Base-by-base conservation (phyloP, 2,797 vertebrate genomes). In the Paguma larvata region DNA sequence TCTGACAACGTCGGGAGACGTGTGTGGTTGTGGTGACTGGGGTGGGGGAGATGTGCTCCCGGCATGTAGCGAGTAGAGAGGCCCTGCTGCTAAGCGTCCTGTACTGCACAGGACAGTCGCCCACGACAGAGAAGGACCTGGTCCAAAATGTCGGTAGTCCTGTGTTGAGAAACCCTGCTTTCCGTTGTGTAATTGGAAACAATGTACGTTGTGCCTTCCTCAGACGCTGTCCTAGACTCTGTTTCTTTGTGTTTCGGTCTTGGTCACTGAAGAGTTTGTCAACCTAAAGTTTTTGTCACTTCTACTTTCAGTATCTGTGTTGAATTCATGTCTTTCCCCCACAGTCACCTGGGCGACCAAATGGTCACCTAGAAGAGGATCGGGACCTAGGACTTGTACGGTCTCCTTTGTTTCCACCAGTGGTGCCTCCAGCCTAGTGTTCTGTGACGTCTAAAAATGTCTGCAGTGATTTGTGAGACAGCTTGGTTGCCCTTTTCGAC, bases 281-380 rank as follows among this genome's bases (percentile, higher is more conserved):
- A 90, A 25, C 38, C 34, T 92, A 84, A 46, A 90, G 34, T 83
- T 95, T 97, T 86, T 27, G 68, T 89, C 12, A 51, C n/a, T 70
- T 78, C 67, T 85, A 0, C 68, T 96, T 94, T 73, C 80, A 85
- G 0, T 53, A 10, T 73, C 62, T 2, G 0, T 56, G 41, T 93
- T 38, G 79, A 83, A 70, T 89, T 94, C 48, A 8, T 73, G 4
- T 53, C 32, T 87, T 85, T 67, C 41, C 51, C 51, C 32, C n/a
- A 4, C 79, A 38, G 48, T 68, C 78, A 48, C 80, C 59, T 77
- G 32, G 62, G 27, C 85, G 65, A 95, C 44, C 18, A 78, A 9
- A 53, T 23, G 83, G 16, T 65, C 34, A 79, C 48, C 77, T 65
- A 59, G 6, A 53, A 85, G 18, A 87, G n/a, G 44, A 56, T 23